These are phyloP conservation scores for Halisarca cf. caerulea DNA, from an alignment of 37 sponge, comb jelly and placozoan genomes.

Conservation along the genomic window DNA sequence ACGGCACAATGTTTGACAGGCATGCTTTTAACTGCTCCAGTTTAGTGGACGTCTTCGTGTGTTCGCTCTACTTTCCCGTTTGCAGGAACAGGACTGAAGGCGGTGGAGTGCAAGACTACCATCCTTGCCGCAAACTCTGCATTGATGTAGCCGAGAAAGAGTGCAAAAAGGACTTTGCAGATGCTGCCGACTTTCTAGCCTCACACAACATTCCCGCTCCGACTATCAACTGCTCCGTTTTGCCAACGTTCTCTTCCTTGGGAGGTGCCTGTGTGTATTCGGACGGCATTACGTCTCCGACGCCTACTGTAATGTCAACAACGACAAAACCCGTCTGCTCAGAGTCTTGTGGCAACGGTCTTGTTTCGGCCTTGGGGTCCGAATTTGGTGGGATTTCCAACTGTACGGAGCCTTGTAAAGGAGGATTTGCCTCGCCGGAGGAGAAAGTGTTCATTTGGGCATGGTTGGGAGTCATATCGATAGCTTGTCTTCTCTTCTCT, in stretches of 20 bases:
- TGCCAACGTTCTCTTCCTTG: not conserved
- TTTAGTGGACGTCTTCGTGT: not conserved
- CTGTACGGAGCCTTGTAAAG: slow-evolving; percentile 45
- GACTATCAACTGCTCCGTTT: not conserved
- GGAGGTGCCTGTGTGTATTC: not conserved
- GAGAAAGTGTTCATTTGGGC: slow-evolving; percentile 10
- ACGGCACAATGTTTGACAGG: no score
- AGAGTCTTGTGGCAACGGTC: not conserved
- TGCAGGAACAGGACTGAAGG: not conserved
- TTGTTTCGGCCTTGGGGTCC: not conserved
- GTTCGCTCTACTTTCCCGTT: not conserved
- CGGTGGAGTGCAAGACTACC: not conserved
- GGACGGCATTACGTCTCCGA: no score
- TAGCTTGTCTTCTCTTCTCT: slow-evolving; percentile 20
- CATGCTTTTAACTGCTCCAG: not conserved
- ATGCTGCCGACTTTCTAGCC: not conserved
- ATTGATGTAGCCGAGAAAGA: slow-evolving; percentile 27
- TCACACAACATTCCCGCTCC: not conserved
- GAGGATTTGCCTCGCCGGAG: slow-evolving; percentile 9
- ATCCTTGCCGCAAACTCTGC: slow-evolving; percentile 62
- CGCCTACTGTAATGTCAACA: no score
- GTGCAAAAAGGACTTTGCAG: not conserved
- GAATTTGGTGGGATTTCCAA: slow-evolving; percentile 42
- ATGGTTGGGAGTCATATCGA: slow-evolving; percentile 23
- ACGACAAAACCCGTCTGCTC: not conserved